A percentile compares a stretch with the other conserved stretches of the same genome.
phyloP scores from a whole-genome alignment of 2,888 invertebrate species.

The Anoncus sp. region DNA sequence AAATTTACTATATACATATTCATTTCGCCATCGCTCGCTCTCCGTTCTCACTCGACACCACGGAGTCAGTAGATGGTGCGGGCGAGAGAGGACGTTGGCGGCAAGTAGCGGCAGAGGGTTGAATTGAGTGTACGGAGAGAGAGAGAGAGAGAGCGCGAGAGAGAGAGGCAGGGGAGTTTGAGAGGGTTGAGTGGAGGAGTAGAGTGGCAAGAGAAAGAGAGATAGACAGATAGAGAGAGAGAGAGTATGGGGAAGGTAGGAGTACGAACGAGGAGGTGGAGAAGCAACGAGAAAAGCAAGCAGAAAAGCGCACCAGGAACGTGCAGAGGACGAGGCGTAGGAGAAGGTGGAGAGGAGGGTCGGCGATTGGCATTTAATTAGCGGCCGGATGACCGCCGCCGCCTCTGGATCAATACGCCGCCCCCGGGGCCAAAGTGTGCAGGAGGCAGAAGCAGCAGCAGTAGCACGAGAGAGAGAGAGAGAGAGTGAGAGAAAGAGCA shows the following conservation, averaged over 20 bases:
- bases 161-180: constrained; percentile 30
- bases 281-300: constrained; percentile 60
- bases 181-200: constrained; percentile 65
- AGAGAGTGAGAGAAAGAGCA: constrained; percentile 42
- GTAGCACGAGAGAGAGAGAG: constrained; percentile 41
- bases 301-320: constrained; percentile 59
- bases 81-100: constrained; percentile 36
- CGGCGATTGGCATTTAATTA: constrained; percentile 83
- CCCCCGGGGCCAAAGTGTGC: constrained; percentile 81
- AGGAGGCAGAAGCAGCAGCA: constrained; percentile 77
- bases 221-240: constrained; percentile 66
- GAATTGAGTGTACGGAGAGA: constrained; percentile 63
- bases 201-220: constrained; percentile 73
- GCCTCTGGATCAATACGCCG: constrained; percentile 83
- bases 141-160: constrained; percentile 10
- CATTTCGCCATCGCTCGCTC: constrained; percentile 4
- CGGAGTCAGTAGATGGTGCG: constrained; percentile 49
- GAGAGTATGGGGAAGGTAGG: constrained; percentile 33
- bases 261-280: constrained; percentile 61
- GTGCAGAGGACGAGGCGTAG: constrained; percentile 67
- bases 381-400: constrained; percentile 83
- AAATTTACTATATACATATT: constrained; percentile 3
- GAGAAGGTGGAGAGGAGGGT: constrained; percentile 75
- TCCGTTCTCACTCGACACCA: constrained; percentile 28
- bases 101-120: constrained; percentile 58